Evolutionary conservation across 2,113 vertebrate species (phyloP).

Genomic region (Micronycteris hirsuta): DNA sequence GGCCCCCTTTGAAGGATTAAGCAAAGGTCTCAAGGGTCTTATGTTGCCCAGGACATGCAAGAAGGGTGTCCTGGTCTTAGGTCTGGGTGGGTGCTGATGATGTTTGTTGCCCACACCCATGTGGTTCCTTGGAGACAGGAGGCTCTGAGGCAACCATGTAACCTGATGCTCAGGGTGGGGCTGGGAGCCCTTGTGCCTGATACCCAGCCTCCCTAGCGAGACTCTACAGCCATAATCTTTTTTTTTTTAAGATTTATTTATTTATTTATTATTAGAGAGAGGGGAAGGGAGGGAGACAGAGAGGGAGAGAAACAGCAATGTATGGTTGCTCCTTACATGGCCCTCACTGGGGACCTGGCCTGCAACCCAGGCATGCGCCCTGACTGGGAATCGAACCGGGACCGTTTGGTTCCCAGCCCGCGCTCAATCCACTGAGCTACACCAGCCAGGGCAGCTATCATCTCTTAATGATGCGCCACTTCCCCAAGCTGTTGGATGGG

Average conservation of each 20-base stretch:
- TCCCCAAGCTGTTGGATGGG: neutral
- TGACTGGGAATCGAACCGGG: too few species aligned
- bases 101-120: neutral
- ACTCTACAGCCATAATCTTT: neutral
- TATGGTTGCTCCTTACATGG: too few species aligned
- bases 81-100: neutral
- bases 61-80: neutral
- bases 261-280: too few species aligned
- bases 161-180: neutral
- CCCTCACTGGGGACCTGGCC: too few species aligned
- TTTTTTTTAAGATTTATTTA: too few species aligned
- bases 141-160: neutral
- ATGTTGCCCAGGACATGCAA: neutral
- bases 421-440: too few species aligned
- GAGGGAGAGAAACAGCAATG: too few species aligned
- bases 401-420: too few species aligned
- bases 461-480: neutral
- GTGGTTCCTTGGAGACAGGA: neutral
- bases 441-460: too few species aligned
- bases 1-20: neutral
- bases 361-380: too few species aligned
- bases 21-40: neutral
- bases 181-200: neutral
- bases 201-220: neutral
- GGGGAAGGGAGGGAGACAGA: too few species aligned